Evolutionary conservation across 2,888 invertebrate species (phyloP), one percentile per base, ranked within the genome.

Genomic region (Troglohyphantes excavatus): DNA sequence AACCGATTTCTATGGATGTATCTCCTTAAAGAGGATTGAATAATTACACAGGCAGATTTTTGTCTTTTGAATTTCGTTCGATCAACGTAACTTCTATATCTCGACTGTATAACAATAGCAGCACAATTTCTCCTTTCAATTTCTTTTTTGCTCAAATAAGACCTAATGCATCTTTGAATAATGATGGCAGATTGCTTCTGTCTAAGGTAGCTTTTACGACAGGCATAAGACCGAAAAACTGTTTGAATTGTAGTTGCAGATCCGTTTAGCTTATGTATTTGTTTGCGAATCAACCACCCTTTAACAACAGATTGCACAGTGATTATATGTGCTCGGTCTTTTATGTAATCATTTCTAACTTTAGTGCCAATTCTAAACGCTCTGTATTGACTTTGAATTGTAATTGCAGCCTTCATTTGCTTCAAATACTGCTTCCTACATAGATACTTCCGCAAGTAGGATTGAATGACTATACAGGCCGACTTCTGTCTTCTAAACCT

Each of bases 241-340:
- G 43, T 43, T 72, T 72, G 70, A 46, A 72, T 39, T 13, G 43
- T 6, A 7, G 91, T 23, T 2, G 91, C 91, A 17, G 92, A 91
- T 26, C 27, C 19, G n/a, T 53, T 13, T n/a, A 17, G 53, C 5
- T 53, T 53, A 13, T 53, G 53, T n/a, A 53, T 53, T 5, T 53
- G 53, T 53, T n/a, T 53, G 9, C 53, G 13, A 17, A 53, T 53
- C n/a, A 53, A 53, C 53, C 29, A 33, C 23, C 53, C 27, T 68
- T 59, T 68, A n/a, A 70, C 6, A 53, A 26, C 21, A 13, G 59
- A 11, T 70, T 76, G 85, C n/a, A 39, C 59, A 21, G 53, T 7
- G 13, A 76, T 65, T 21, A 63, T 27, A 3, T 17, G 21, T 17
- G 27, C n/a, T 43, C n/a, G 78, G 17, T 46, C 9, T 23, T 27